Evolutionary conservation across 2,888 invertebrate species (phyloP), one percentile per base, ranked within the genome.

Genomic region (Idaea aversata): DNA sequence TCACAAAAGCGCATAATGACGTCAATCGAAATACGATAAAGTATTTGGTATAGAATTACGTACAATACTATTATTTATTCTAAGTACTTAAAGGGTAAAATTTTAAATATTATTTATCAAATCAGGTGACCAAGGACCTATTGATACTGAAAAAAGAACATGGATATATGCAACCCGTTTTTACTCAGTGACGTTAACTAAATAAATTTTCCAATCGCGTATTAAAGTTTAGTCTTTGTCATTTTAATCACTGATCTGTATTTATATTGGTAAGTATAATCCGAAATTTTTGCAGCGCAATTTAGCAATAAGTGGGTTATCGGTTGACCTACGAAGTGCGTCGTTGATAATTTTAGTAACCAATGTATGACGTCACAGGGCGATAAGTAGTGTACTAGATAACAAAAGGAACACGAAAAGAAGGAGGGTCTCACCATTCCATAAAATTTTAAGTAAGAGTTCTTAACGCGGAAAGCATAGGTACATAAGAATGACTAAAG

Each of bases 221-320:
- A 64, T 15, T 38, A 57, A 61, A 61, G 62, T 69, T 67, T 64
- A 36, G 62, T 64, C 47, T 36, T 36, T 10, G 38, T 34, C 61
- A 62, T 63, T 61, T 68, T 36, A 71, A 34, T 61, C 57, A 61
- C 68, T 62, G 59, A 25, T 62, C 36, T 7, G 6, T 36, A 36
- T 36, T 7, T 3, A 16, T 61, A 71, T 65, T 63, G 65, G 69
- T 61, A 63, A 67, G 62, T 66, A 61, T 5, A 64, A 72, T 67
- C 70, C 71, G 69, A 73, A 75, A 82, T 84, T 86, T 88, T 85
- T 82, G 82, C 80, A 84, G 78, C 85, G 84, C 85, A 86, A 78
- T 85, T 78, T 78, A 75, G 71, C 69, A 71, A 75, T 72, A 88
- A 87, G 81, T 88, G 77, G 91, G 91, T 87, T 91, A 91, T 91